phyloP scores from a whole-genome alignment of 2,113 vertebrate genomes.

The Rhinichthys klamathensis region DNA sequence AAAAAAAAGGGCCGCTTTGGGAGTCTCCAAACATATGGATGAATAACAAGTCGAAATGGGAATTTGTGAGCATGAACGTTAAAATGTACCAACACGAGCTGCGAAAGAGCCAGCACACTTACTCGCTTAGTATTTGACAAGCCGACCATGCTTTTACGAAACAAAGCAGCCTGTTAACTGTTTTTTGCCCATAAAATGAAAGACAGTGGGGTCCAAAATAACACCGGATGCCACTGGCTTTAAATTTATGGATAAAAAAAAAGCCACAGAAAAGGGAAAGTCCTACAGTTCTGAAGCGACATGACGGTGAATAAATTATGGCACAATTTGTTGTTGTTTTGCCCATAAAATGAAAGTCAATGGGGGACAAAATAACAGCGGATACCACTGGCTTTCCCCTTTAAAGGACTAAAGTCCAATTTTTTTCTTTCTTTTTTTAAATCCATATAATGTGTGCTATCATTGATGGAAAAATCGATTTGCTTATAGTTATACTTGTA shows the following conservation, averaged over 20 bases:
- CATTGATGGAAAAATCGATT: too few relatives aligned
- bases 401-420: too few relatives aligned
- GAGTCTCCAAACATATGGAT: neutral
- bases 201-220: neutral
- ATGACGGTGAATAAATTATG: neutral
- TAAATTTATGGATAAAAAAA: neutral
- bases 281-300: neutral
- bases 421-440: too few relatives aligned
- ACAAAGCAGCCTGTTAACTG: slow-evolving; percentile 1
- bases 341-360: too few relatives aligned
- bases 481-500: too few relatives aligned
- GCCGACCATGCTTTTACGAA: neutral
- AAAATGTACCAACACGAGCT: neutral
- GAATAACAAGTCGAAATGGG: neutral
- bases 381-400: too few relatives aligned
- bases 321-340: neutral
- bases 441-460: too few relatives aligned
- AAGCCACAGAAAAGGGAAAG: neutral
- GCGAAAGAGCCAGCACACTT: neutral
- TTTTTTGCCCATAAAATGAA: neutral
- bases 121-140: too few relatives aligned
- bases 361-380: too few relatives aligned
- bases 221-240: neutral
- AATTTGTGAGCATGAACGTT: neutral
- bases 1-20: neutral